These are phyloP conservation scores for Actinostola sp. DNA, from an alignment of 92 coral and sea anemone species.

Conservation along the genomic window DNA sequence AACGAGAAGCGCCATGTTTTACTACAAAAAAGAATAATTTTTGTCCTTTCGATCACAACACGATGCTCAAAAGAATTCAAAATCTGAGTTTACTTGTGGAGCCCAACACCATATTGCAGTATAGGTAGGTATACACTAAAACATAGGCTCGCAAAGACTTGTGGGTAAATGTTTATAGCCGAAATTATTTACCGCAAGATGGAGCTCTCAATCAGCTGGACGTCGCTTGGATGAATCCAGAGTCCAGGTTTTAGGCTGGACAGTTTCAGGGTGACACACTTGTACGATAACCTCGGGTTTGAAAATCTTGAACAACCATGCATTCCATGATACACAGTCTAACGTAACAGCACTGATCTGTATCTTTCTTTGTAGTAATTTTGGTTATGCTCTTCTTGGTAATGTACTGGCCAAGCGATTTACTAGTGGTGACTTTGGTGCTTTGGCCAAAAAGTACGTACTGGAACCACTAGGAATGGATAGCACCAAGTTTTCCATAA, in stretches of 20 bases:
- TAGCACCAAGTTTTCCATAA: slow-evolving; percentile 44
- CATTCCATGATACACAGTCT: background rate
- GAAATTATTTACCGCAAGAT: too few relatives aligned
- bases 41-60: slow-evolving; percentile 73
- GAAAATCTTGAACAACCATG: too few relatives aligned
- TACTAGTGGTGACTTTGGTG: slow-evolving; percentile 53
- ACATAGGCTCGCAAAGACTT: too few relatives aligned
- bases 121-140: slow-evolving; percentile 56
- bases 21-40: slow-evolving; percentile 64
- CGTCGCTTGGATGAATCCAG: too few relatives aligned
- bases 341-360: background rate
- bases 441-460: slow-evolving; percentile 44
- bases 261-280: too few relatives aligned
- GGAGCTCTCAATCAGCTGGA: too few relatives aligned
- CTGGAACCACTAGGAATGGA: slow-evolving; percentile 59
- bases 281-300: too few relatives aligned
- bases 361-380: slow-evolving; percentile 41
- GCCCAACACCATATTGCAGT: slow-evolving; percentile 76
- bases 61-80: slow-evolving; percentile 68
- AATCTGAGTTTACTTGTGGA: slow-evolving; percentile 47
- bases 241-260: too few relatives aligned
- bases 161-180: too few relatives aligned
- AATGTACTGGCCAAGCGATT: slow-evolving; percentile 66
- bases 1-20: slow-evolving; percentile 89
- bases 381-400: slow-evolving; percentile 73